A percentile compares a stretch with the other conserved stretches of the same genome.
Evolutionary conservation across 2,797 vertebrate genomes (phyloP).

Genomic region (Martes flavigula): DNA sequence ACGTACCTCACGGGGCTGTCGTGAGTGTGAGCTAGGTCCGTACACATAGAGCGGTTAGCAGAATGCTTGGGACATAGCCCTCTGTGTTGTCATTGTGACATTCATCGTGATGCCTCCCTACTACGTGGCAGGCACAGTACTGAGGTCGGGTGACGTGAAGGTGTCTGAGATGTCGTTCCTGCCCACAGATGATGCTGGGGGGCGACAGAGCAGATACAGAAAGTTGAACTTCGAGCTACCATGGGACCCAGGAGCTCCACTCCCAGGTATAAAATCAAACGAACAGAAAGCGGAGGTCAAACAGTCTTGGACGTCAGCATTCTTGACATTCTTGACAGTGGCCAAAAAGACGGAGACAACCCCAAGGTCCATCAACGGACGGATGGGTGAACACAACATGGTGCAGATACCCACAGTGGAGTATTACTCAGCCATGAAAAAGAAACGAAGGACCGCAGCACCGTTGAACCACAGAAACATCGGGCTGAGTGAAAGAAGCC

Average conservation of each 20-base stretch:
- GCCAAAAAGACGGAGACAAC: background rate
- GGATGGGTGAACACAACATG: background rate
- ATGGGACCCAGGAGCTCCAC: background rate
- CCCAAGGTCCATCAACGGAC: background rate
- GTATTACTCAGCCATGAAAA: background rate
- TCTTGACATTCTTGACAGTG: background rate
- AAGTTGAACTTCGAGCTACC: background rate
- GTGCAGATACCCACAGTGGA: accelerated
- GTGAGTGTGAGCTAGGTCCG: background rate
- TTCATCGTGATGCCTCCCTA: too few relatives aligned
- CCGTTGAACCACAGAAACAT: background rate
- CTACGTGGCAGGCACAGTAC: background rate
- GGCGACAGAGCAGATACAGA: background rate
- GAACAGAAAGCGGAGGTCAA: background rate
- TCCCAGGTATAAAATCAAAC: background rate
- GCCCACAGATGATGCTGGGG: background rate
- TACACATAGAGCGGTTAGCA: background rate
- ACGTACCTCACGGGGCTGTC: background rate
- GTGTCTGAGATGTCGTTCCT: background rate
- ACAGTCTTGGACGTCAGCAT: background rate
- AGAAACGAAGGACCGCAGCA: background rate
- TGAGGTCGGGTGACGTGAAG: background rate
- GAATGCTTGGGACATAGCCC: background rate
- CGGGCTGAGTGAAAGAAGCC: background rate
- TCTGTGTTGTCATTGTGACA: background rate